Conservation (phyloP, 2,797 vertebrate species). For the Spheniscus humboldti region DNA sequence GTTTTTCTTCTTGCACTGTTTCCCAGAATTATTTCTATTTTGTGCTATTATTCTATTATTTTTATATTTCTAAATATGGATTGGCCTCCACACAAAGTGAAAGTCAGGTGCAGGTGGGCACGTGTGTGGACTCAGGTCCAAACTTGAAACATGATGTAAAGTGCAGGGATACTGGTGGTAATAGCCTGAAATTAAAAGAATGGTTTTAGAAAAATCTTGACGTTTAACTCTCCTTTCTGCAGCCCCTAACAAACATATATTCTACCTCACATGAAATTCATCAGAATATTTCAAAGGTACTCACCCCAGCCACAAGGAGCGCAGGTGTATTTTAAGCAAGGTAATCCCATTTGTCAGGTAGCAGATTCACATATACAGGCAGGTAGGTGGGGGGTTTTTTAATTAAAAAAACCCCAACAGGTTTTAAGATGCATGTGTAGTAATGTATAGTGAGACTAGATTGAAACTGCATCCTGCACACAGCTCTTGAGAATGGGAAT, state of each 20-base stretch:
- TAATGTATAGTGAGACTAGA: background rate
- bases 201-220: background rate
- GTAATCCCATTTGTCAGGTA: background rate
- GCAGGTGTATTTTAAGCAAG: background rate
- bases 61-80: background rate
- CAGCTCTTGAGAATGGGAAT: background rate
- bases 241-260: background rate
- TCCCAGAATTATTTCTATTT: background rate
- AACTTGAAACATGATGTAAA: fast-evolving
- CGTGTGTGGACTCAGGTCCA: background rate
- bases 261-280: background rate
- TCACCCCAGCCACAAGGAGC: background rate
- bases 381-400: background rate
- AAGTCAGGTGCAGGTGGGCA: background rate
- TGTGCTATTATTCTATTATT: background rate
- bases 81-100: background rate
- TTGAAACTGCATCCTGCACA: background rate
- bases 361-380: background rate
- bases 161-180: background rate
- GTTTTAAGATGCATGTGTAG: fast-evolving
- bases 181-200: background rate
- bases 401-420: background rate
- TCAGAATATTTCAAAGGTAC: background rate
- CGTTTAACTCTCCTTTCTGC: background rate
- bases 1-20: background rate